Conservation (phyloP, 2,797 vertebrate genomes). For the Chelon auratus region DNA sequence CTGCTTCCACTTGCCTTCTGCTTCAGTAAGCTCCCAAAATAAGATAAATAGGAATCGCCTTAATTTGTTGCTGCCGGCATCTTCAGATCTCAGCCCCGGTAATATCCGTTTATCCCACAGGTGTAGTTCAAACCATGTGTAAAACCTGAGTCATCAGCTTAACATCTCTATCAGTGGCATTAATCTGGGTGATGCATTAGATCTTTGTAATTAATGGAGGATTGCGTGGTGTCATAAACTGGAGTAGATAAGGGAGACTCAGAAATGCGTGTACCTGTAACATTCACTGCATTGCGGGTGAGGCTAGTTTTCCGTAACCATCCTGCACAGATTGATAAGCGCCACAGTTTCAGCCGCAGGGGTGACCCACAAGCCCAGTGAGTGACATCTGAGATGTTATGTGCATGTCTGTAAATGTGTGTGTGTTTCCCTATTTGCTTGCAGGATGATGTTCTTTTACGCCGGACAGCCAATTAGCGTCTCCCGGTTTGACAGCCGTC, state of each 20-base stretch:
- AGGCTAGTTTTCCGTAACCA: background rate
- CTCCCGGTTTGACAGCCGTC: conserved; percentile 66
- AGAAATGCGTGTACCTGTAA: background rate
- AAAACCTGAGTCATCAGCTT: conserved; percentile 67
- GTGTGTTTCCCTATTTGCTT: conserved; percentile 40
- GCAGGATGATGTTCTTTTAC: conserved; percentile 51
- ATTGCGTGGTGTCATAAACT: conserved; percentile 61
- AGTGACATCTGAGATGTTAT: conserved; percentile 1
- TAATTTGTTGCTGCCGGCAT: conserved; percentile 45
- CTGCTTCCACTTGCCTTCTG: background rate
- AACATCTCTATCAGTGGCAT: conserved; percentile 72
- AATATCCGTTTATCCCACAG: conserved; percentile 52
- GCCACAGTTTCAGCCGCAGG: conserved; percentile 18
- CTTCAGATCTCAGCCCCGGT: conserved; percentile 42
- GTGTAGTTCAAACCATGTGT: conserved; percentile 52
- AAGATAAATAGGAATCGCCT: conserved; percentile 23
- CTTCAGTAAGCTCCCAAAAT: conserved; percentile 37
- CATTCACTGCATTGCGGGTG: too few species aligned
- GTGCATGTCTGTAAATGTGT: background rate
- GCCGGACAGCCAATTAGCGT: conserved; percentile 73
- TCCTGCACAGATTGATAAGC: background rate
- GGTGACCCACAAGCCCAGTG: conserved; percentile 22
- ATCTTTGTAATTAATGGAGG: conserved; percentile 75
- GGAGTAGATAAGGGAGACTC: conserved; percentile 41
- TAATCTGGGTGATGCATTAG: conserved; percentile 72